A percentile compares a stretch with the other conserved stretches of the same genome.
phyloP scores from a whole-genome alignment of 2,113 vertebrate genomes.

The Accipiter cooperii region DNA sequence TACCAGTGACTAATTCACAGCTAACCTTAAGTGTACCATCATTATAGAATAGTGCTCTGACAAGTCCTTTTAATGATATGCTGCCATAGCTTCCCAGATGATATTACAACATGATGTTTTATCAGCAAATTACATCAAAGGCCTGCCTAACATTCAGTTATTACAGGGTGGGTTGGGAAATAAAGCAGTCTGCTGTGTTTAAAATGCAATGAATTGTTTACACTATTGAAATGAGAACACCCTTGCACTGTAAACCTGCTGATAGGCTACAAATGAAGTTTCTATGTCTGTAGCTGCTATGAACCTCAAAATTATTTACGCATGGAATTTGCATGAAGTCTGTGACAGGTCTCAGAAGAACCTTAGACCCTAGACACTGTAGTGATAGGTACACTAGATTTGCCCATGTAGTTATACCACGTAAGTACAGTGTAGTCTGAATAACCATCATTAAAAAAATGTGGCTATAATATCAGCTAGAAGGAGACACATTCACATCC shows the following conservation, averaged over 20 bases:
- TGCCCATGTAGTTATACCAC: not conserved
- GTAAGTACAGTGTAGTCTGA: not conserved
- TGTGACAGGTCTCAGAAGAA: not conserved
- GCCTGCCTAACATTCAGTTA: not conserved
- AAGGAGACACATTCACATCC: not conserved
- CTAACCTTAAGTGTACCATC: not conserved
- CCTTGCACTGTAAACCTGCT: not conserved
- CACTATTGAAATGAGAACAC: not conserved
- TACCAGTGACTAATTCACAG: conserved; percentile 24
- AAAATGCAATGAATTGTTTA: not conserved
- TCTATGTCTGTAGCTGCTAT: not conserved
- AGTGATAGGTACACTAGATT: not conserved
- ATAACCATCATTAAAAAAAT: not conserved
- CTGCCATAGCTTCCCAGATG: not conserved
- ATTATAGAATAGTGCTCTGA: not conserved
- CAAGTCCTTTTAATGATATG: not conserved
- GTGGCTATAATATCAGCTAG: fast-evolving
- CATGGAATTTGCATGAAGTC: not conserved
- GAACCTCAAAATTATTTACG: not conserved
- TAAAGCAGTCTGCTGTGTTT: not conserved
- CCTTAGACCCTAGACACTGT: not conserved
- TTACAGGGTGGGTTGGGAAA: not conserved
- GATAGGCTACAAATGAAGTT: not conserved
- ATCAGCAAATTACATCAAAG: conserved; percentile 12
- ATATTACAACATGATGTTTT: not conserved